Evolutionary conservation across 1,140 invertebrate genomes (phyloP), one percentile per base, ranked within the genome.

Genomic region (Sycophila sp.): DNA sequence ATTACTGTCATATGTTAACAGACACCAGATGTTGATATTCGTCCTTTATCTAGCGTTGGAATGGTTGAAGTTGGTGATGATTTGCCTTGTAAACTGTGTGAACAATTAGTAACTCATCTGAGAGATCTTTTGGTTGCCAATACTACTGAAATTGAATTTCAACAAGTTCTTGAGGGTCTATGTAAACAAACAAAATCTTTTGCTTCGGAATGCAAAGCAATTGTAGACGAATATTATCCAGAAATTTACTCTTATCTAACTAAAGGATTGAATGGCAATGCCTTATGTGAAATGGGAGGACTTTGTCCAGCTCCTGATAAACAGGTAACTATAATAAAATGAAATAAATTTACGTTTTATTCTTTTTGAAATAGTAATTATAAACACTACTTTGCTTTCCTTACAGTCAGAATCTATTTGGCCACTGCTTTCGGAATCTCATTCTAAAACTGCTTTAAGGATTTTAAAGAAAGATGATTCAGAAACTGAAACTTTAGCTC

Each of bases 141-240:
- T 77, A 95, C 94, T 1, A 95, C 95, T 0, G 91, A 94, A 81
- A 71, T 83, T 1, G 94, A 96, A 87, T 97, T 97, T 81, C 88
- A 92, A 79, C 84, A 89, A 78, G 90, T 96, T 2, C 81, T 96
- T 13, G 82, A 90, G 76, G 94, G 93, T 66, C 79, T 96, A 22
- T 96, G 94, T 82, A 93, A 92, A 73, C 92, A 95, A 85, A 92
- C 91, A 1, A 90, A 90, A 70, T 88, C 87, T 30, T 95, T 88
- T 63, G 78, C 85, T 26, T 28, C 80, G 24, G 86, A 90, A 76
- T 88, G 87, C 63, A 76, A 70, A 66, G 86, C 88, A 40, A 86
- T 96, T 34, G 93, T 94, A 0, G 89, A 94, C 56, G 83, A 95
- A 77, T 96, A 96, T 78, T 94, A 93, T 78, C 82, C 88, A 1